Conservation (phyloP, 2,888 invertebrate species). For the Alcis repandata region DNA sequence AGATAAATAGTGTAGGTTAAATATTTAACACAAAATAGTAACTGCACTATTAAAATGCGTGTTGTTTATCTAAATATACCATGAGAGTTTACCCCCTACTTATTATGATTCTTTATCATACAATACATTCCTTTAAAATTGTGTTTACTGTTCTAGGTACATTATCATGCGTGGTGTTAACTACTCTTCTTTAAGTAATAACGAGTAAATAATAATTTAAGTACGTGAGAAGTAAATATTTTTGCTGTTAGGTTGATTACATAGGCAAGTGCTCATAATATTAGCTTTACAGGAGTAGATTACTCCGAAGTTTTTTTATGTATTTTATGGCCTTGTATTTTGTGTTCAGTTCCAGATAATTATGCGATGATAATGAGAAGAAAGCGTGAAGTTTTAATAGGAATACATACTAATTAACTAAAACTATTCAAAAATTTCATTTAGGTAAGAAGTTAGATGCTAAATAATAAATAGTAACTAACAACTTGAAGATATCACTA, state of each 20-base stretch:
- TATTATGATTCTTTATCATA: constrained; percentile 34
- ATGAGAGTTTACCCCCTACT: constrained; percentile 26
- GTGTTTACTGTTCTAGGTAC: constrained; percentile 30
- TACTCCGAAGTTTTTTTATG: no score
- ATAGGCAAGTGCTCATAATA: background rate
- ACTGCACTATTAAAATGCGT: constrained; percentile 2
- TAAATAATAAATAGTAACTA: background rate
- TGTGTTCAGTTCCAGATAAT: background rate
- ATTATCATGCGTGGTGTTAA: constrained; percentile 37
- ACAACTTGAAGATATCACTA: background rate
- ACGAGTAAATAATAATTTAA: constrained; percentile 4
- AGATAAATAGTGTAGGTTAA: background rate
- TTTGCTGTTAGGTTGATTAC: background rate
- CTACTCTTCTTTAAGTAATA: constrained; percentile 34
- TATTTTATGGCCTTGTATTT: background rate
- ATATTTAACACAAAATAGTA: background rate
- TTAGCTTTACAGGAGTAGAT: background rate
- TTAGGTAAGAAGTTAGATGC: background rate
- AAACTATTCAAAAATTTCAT: background rate
- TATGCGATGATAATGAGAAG: background rate
- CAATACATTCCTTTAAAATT: constrained; percentile 38
- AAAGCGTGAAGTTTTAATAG: background rate
- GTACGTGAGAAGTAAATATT: background rate
- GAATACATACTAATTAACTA: background rate
- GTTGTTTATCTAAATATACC: constrained; percentile 11